Percentiles rank a stretch among this genome's conserved stretches.
These are phyloP conservation scores for Lasioglossum leucozonium DNA, from an alignment of 2,888 invertebrate species.

Conservation along the genomic window DNA sequence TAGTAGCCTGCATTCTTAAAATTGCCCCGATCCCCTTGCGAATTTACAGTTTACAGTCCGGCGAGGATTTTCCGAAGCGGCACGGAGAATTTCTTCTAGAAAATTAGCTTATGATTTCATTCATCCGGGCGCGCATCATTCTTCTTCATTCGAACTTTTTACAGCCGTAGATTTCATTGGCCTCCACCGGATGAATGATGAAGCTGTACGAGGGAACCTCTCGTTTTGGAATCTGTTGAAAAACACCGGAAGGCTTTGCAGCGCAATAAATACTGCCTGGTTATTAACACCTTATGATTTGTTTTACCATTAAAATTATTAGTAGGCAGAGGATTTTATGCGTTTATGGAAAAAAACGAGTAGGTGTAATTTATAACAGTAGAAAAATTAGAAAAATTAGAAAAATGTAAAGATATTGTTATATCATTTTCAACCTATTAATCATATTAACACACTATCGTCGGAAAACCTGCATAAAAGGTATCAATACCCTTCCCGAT, in stretches of 20 bases:
- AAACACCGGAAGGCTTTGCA: neutral
- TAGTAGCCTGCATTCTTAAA: slow-evolving; percentile 26
- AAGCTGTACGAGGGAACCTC: neutral
- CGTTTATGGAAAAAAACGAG: no score
- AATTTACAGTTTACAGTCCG: slow-evolving; percentile 3
- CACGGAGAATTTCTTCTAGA: neutral
- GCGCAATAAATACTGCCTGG: no score
- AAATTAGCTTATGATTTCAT: neutral
- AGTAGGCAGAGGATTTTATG: no score
- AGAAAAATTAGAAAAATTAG: no score
- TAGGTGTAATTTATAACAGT: no score
- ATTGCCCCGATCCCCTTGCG: neutral
- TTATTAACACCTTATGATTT: no score
- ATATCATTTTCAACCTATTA: no score
- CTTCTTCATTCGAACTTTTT: neutral
- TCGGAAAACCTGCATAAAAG: no score
- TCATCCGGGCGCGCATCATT: neutral
- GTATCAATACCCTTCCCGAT: no score
- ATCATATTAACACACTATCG: no score
- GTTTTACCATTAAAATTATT: no score
- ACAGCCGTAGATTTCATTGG: neutral
- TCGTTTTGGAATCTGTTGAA: neutral
- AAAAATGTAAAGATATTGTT: no score
- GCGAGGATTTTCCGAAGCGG: neutral
- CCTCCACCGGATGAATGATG: neutral